These are phyloP conservation scores for Geotrupes spiniger DNA, from an alignment of 2,888 invertebrate genomes.

Conservation along the genomic window DNA sequence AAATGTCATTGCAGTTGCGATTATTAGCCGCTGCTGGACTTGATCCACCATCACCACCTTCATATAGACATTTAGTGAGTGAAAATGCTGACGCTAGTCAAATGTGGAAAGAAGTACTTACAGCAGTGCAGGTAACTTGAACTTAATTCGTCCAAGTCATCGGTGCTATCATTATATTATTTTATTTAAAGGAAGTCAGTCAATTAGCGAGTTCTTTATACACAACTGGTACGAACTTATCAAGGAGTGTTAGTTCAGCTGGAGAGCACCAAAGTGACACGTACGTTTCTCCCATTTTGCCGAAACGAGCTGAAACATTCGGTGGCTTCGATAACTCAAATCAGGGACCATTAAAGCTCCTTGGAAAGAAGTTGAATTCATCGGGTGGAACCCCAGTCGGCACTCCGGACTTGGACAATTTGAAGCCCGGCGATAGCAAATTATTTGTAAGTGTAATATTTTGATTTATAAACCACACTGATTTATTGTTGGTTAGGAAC, in stretches of 20 bases:
- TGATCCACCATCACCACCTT: constrained; percentile 61
- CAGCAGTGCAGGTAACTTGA: constrained; percentile 70
- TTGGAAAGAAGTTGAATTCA: constrained; percentile 45
- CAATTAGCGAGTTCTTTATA: constrained; percentile 72
- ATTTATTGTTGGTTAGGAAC: constrained; percentile 41
- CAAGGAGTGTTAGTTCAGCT: constrained; percentile 89
- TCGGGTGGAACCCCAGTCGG: constrained; percentile 43
- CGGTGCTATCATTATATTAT: no score
- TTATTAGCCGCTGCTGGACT: constrained; percentile 69
- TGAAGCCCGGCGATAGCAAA: constrained; percentile 48
- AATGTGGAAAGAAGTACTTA: constrained; percentile 79
- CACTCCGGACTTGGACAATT: constrained; percentile 47
- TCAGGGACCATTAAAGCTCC: constrained; percentile 42
- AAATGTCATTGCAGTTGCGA: constrained; percentile 79
- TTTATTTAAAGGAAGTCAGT: constrained; percentile 62
- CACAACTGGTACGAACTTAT: constrained; percentile 73
- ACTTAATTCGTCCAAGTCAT: no score
- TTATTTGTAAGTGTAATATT: constrained; percentile 42
- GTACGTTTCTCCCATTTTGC: constrained; percentile 82
- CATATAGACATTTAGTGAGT: constrained; percentile 73
- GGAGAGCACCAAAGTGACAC: constrained; percentile 87
- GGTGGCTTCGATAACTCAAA: constrained; percentile 81
- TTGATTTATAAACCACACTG: background rate
- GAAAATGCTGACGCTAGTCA: constrained; percentile 75
- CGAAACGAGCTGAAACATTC: constrained; percentile 93